phyloP scores from a whole-genome alignment of 2,888 invertebrate genomes.

The Luffia ferchaultella region DNA sequence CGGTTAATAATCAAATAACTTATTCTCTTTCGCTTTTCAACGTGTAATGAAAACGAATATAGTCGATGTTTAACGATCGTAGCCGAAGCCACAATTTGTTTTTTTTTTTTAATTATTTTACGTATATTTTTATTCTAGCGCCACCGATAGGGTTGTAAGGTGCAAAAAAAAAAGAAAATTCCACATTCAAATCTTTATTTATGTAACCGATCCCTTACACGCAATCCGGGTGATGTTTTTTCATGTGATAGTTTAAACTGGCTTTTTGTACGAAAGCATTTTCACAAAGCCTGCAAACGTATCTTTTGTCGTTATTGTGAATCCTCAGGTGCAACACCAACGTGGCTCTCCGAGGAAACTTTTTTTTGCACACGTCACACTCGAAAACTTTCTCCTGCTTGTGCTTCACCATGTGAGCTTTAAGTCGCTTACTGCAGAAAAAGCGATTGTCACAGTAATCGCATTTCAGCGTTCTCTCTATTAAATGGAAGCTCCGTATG shows the following conservation, averaged over 20 bases:
- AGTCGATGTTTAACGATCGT: too few relatives aligned
- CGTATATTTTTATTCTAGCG: too few relatives aligned
- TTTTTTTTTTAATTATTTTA: too few relatives aligned
- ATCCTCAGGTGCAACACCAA: neutral
- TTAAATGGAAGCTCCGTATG: neutral
- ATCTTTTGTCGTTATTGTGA: neutral
- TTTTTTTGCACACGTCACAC: neutral
- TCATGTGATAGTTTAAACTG: constrained; percentile 6
- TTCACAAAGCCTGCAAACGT: neutral
- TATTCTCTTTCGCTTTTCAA: too few relatives aligned
- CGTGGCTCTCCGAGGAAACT: neutral
- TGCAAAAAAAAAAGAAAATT: too few relatives aligned
- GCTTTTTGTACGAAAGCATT: constrained; percentile 10
- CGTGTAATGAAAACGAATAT: too few relatives aligned
- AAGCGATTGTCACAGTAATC: neutral
- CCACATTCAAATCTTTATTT: too few relatives aligned
- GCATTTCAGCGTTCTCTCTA: neutral
- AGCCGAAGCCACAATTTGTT: too few relatives aligned
- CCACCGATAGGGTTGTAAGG: too few relatives aligned
- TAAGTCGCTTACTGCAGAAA: neutral
- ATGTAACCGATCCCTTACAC: too few relatives aligned
- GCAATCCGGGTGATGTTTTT: constrained; percentile 8
- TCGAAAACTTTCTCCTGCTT: neutral
- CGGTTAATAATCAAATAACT: too few relatives aligned
- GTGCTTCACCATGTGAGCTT: neutral